These are phyloP conservation scores for Ephialtes manifestator DNA, from an alignment of 2,888 invertebrate genomes.

Conservation along the genomic window DNA sequence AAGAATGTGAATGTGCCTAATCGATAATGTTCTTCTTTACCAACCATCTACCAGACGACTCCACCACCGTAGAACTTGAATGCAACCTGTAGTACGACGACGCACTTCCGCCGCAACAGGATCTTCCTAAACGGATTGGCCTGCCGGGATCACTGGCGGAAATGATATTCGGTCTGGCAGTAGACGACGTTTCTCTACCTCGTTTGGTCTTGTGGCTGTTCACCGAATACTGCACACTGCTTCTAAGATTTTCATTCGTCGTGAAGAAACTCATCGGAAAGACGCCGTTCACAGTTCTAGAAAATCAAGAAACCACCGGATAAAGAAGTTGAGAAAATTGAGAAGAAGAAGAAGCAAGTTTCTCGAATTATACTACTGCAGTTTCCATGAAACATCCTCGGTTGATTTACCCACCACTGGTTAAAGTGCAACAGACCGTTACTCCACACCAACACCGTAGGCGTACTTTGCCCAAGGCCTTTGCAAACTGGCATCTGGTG, in stretches of 20 bases:
- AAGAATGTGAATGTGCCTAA: background rate
- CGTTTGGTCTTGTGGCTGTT: background rate
- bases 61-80: background rate
- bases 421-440: slow-evolving; percentile 16
- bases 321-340: slow-evolving; percentile 37
- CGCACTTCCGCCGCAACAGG: slow-evolving; percentile 40
- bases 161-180: slow-evolving; percentile 43
- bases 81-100: slow-evolving; percentile 8
- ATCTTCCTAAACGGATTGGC: slow-evolving; percentile 56
- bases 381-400: slow-evolving; percentile 42
- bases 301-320: slow-evolving; percentile 28
- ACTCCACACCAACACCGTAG: slow-evolving; percentile 21
- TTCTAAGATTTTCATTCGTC: background rate
- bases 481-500: slow-evolving; percentile 61
- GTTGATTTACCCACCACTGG: slow-evolving; percentile 37
- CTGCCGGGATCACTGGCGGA: slow-evolving; percentile 53
- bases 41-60: slow-evolving; percentile 13
- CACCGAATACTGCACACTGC: background rate
- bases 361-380: slow-evolving; percentile 28
- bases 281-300: slow-evolving; percentile 9
- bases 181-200: background rate
- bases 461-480: slow-evolving; percentile 64
- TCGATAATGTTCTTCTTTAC: background rate
- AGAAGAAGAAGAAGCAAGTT: slow-evolving; percentile 11
- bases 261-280: slow-evolving; percentile 3